Percentiles rank a stretch among this genome's conserved stretches.
Evolutionary conservation across 2,888 invertebrate genomes (phyloP).

Genomic region (Caenorhabditis sinica): DNA sequence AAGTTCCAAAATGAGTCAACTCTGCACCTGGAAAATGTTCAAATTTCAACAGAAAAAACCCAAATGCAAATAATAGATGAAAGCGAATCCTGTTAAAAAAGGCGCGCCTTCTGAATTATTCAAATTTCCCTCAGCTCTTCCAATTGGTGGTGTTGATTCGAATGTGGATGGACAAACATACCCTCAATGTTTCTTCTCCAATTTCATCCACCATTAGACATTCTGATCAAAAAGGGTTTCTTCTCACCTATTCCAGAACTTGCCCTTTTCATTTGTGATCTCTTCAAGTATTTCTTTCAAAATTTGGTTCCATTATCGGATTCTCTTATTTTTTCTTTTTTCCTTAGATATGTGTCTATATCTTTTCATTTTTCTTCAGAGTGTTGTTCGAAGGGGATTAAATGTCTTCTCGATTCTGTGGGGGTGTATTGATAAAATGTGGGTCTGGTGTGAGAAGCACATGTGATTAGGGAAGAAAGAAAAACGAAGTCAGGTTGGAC

Average conservation of each 20-base stretch:
- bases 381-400: constrained; percentile 33
- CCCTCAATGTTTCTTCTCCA: constrained; percentile 6
- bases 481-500: not conserved
- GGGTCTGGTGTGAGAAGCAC: not conserved
- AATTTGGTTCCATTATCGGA: constrained; percentile 18
- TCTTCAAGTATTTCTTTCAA: constrained; percentile 21
- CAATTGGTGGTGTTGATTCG: constrained; percentile 32
- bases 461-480: constrained; percentile 16
- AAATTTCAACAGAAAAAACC: constrained; percentile 28
- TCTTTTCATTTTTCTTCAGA: constrained; percentile 5
- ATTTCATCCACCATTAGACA: constrained; percentile 49
- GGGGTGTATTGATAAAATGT: constrained; percentile 23
- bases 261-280: constrained; percentile 38
- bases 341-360: not conserved
- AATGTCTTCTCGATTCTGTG: constrained; percentile 18
- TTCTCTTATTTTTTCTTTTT: not conserved
- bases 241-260: not conserved
- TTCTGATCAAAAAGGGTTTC: constrained; percentile 30
- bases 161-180: constrained; percentile 33
- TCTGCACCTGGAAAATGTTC: constrained; percentile 12
- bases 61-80: constrained; percentile 25
- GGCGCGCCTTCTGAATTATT: constrained; percentile 43
- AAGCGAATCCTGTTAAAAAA: constrained; percentile 23
- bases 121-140: constrained; percentile 1
- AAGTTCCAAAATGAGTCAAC: constrained; percentile 17